Percentiles rank a stretch among this genome's conserved stretches.
Conservation (phyloP, 2,113 vertebrate genomes). For the Pelecanus crispus region DNA sequence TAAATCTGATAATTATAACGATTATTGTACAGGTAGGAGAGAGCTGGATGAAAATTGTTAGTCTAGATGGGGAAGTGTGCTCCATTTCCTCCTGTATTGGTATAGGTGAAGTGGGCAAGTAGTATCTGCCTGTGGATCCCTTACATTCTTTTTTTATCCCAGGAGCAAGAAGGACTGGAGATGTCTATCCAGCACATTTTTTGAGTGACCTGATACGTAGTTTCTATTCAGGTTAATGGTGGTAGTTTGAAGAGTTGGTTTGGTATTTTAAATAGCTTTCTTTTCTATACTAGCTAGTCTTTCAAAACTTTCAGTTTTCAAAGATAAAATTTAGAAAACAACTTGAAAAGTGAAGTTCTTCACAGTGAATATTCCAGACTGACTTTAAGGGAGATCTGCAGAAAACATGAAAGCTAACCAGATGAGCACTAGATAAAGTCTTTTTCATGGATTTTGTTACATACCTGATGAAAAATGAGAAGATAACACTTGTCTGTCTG, state of each 20-base stretch:
- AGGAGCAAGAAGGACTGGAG: neutral
- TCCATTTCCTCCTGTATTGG: neutral
- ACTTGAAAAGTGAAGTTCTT: neutral
- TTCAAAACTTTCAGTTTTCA: neutral
- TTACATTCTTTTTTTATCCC: neutral
- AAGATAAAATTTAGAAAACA: neutral
- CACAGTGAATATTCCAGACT: neutral
- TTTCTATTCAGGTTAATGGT: neutral
- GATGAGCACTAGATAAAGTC: neutral
- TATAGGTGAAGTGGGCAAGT: neutral
- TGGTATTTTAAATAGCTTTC: neutral
- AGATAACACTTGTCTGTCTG: neutral
- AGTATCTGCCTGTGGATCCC: neutral
- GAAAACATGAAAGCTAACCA: neutral
- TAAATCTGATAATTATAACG: neutral
- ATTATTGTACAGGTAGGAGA: neutral
- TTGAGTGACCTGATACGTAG: neutral
- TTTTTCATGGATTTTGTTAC: neutral
- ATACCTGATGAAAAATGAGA: neutral
- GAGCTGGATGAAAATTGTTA: neutral
- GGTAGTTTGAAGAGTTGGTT: neutral
- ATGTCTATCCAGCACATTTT: neutral
- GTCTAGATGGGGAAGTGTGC: neutral
- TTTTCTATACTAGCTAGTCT: neutral
- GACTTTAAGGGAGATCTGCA: neutral